Evolutionary conservation across 1,140 invertebrate genomes (phyloP), one percentile per base, ranked within the genome.

Genomic region (Bombus confusus): DNA sequence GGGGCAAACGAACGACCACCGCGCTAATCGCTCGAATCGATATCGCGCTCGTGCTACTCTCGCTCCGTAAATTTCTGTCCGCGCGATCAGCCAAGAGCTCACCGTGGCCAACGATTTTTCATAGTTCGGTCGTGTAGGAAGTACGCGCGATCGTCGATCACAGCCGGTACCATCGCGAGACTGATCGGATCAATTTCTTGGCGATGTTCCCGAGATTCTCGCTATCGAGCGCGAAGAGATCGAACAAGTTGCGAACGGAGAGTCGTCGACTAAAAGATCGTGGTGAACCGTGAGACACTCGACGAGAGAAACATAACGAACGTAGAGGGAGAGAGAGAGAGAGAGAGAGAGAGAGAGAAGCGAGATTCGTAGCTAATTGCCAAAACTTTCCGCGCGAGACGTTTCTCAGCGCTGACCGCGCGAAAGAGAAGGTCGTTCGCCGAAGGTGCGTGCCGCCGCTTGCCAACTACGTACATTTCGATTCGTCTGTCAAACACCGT

Each of bases 291-390:
- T 2, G 37, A 37, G 47, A 52, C 22, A 13, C 22, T 41, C n/a
- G 47, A 1, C 18, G 9, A 8, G 66, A 85, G 12, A 34, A 18
- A 31, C 22, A 39, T 18, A 39, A 47, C 6, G 52, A 2, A 52
- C 13, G 1, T 34, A 37, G 13, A 22, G 10, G 15, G 3, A 37
- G 13, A 28, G n/a, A 37, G 18, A 52, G 10, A 31, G 18, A 52
- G 10, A 31, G n/a, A 37, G 13, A 22, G 10, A 10, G 3, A 37
- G 13, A 28, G n/a, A 37, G 18, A 52, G 10, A 31, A 47, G 57
- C 43, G 37, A 71, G 85, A 88, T 88, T 41, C 77, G 62, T 64
- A 78, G 83, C 83, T 85, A 86, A 88, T 80, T 85, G 83, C 59
- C 72, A 66, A 52, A 52, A 47, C 74, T 78, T 81, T 69, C 78